Evolutionary conservation across 1,140 invertebrate species (phyloP).

Genomic region (Ips typographus): DNA sequence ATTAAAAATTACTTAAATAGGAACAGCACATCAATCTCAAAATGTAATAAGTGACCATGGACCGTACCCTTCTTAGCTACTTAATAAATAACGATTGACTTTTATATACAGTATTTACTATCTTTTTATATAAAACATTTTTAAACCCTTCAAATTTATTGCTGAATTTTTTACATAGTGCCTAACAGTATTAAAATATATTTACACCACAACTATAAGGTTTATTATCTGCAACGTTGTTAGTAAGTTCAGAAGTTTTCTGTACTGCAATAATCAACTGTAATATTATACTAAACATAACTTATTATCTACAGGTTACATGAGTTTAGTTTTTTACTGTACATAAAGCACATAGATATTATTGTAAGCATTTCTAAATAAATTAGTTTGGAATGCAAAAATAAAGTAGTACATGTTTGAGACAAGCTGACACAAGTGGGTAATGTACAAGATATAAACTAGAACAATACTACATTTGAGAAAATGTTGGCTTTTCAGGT

Average conservation of each 20-base stretch:
- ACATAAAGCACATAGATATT: slow-evolving; percentile 29
- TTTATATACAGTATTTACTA: slow-evolving; percentile 9
- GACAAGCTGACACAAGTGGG: not conserved
- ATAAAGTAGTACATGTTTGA: not conserved
- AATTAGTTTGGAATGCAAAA: not conserved
- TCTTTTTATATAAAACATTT: slow-evolving; percentile 15
- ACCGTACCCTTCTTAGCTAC: too few relatives aligned
- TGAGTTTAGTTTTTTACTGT: slow-evolving; percentile 7
- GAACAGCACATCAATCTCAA: too few relatives aligned
- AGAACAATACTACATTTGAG: not conserved
- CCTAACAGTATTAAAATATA: not conserved
- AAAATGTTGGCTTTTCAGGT: not conserved
- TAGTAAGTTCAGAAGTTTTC: not conserved
- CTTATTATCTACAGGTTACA: not conserved
- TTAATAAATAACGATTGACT: not conserved
- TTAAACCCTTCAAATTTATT: slow-evolving; percentile 13
- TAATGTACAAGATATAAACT: not conserved
- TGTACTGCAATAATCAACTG: not conserved
- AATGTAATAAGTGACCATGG: too few relatives aligned
- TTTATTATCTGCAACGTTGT: not conserved
- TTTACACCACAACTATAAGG: not conserved
- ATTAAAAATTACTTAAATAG: not conserved
- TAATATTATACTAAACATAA: not conserved
- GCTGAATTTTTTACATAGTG: slow-evolving; percentile 18
- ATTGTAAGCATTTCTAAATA: slow-evolving; percentile 22